Evolutionary conservation across 2,888 invertebrate species (phyloP).

Genomic region (Bombylius discolor): DNA sequence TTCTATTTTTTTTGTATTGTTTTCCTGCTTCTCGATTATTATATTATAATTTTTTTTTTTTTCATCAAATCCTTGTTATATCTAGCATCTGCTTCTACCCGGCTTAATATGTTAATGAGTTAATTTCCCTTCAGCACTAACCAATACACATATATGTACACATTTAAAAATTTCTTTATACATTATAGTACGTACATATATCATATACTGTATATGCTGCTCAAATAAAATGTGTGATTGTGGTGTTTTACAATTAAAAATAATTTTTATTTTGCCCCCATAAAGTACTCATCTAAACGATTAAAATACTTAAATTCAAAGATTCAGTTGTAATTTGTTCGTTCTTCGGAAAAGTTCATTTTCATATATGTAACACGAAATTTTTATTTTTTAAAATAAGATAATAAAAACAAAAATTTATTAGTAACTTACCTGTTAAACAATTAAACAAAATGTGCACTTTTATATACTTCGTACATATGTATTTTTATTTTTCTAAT

Average conservation of each 20-base stretch:
- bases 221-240: not conserved
- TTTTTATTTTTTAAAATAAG: not conserved
- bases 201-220: not conserved
- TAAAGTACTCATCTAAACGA: no score
- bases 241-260: conserved; percentile 9
- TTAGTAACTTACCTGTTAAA: not conserved
- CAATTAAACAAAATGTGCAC: no score
- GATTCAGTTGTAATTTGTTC: conserved; percentile 5
- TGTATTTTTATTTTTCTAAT: no score
- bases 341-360: conserved; percentile 2
- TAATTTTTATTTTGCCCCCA: no score
- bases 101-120: conserved; percentile 14
- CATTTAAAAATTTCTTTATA: not conserved
- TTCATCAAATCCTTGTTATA: not conserved
- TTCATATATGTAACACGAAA: not conserved
- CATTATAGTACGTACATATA: not conserved
- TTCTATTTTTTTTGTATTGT: no score
- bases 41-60: no score
- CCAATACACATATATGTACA: not conserved
- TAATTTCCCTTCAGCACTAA: conserved; percentile 3
- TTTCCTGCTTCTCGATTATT: no score
- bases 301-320: not conserved
- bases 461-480: no score
- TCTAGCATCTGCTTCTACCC: conserved; percentile 9
- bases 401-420: not conserved